Base-by-base conservation (phyloP, 2,113 vertebrate genomes). In the Gallinago paraguaiae region DNA sequence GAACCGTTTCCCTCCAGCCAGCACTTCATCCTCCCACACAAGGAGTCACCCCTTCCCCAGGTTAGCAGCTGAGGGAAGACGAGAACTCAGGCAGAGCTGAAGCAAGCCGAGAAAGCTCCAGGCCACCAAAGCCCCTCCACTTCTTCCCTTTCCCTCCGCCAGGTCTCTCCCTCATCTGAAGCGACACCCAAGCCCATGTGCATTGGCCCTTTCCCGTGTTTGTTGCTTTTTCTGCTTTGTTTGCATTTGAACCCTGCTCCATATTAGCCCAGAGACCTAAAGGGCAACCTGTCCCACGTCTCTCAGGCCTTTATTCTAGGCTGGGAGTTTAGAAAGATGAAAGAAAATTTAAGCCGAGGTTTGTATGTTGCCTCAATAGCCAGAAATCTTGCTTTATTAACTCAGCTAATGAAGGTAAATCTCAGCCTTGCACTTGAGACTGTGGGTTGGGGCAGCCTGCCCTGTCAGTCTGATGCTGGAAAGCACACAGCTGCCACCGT, bases 281-380 rank as follows among this genome's bases (percentile, higher is more conserved):
- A 33, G 89, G 59, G 48, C 76, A 48, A 91, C 37, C n/a, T 70
- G 74, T 93, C 33, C 22, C 18, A 41, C 31, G 39, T 59, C 48
- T 86, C 39, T 89, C 57, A 86, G 60, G 88, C 63, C 74, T 87
- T 88, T 93, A 87, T 91, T 92, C 67, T 59, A 65, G 57, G 48
- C 51, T 78, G 22, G 30, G 39, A 59, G 51, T 69, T 96, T 68
- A 78, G 85, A 85, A 68, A n/a, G 33, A 37, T 75, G 46, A 90
- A 76, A 56, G 61, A 93, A 91, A 88, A 85, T 67, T 71, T 53
- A 79, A 76, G 35, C 37, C 53, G 56, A 96, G 35, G 72, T 76
- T 95, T 45, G 70, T 92, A 74, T 61, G 67, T 84, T 78, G 71
- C 57, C 75, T 93, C 74, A 92, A 75, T 88, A 59, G 82, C 70